A percentile compares a stretch with the other conserved stretches of the same genome.
These are phyloP conservation scores for Metallyticus violacea DNA, from an alignment of 2,888 invertebrate species.

Conservation along the genomic window DNA sequence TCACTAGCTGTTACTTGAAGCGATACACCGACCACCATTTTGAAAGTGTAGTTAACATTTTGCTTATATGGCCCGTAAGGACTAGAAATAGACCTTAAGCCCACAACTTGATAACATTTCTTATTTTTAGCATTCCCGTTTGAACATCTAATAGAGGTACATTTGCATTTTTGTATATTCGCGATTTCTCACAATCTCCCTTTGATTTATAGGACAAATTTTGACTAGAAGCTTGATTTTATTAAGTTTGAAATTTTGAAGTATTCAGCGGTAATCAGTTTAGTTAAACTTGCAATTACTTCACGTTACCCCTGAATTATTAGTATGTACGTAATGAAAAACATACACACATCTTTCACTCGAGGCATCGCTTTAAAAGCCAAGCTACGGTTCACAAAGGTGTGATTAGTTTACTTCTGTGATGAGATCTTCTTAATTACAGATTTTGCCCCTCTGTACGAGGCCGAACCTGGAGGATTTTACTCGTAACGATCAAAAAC, in stretches of 20 bases:
- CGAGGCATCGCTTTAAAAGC: neutral
- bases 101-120: no score
- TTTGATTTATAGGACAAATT: no score
- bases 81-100: no score
- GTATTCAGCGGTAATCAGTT: neutral
- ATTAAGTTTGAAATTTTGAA: neutral
- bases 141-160: no score
- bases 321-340: no score
- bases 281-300: neutral
- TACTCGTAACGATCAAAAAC: neutral
- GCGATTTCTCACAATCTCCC: neutral
- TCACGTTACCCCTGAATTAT: neutral
- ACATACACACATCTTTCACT: neutral
- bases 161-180: no score
- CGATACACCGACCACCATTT: no score
- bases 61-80: no score
- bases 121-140: no score
- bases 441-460: neutral
- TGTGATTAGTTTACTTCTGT: neutral
- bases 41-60: no score
- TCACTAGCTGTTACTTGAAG: no score
- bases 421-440: neutral
- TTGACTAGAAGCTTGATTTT: neutral
- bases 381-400: neutral
- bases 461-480: neutral